Conservation (phyloP, 92 coral and sea anemone genomes). For the Siderastrea radians region DNA sequence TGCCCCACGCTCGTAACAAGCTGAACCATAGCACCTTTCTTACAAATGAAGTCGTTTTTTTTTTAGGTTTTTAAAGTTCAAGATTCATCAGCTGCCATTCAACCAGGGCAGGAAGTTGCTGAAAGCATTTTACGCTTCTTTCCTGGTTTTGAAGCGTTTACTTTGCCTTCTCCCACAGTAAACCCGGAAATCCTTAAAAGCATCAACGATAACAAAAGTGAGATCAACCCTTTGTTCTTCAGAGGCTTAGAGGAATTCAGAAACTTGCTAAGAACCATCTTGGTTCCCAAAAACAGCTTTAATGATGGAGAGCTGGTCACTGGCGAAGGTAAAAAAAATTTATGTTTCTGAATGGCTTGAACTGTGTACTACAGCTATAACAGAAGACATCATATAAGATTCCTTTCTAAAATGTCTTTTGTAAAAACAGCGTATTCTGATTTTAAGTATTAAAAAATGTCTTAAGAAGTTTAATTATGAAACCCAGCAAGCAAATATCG, state of each 20-base stretch:
- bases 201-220: conserved; percentile 27
- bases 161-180: conserved; percentile 71
- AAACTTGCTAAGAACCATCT: conserved; percentile 11
- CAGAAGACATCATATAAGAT: not conserved
- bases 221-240: conserved; percentile 47
- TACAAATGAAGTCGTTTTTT: not conserved
- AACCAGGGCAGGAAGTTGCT: conserved; percentile 40
- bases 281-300: conserved; percentile 56
- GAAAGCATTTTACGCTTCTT: conserved; percentile 69
- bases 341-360: too few relatives aligned
- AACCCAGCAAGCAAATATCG: not conserved
- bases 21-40: not conserved
- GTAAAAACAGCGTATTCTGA: too few relatives aligned
- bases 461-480: not conserved
- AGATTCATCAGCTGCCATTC: not conserved
- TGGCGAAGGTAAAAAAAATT: conserved; percentile 65
- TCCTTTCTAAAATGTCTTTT: not conserved
- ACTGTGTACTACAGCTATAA: too few relatives aligned
- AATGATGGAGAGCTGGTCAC: conserved; percentile 69
- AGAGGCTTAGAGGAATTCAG: conserved; percentile 31
- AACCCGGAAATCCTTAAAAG: conserved; percentile 52
- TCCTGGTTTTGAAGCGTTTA: conserved; percentile 76
- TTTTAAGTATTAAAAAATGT: not conserved
- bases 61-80: not conserved
- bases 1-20: not conserved